These are phyloP conservation scores for Zosterops hypoxanthus DNA, from an alignment of 2,113 vertebrate species.

Conservation along the genomic window DNA sequence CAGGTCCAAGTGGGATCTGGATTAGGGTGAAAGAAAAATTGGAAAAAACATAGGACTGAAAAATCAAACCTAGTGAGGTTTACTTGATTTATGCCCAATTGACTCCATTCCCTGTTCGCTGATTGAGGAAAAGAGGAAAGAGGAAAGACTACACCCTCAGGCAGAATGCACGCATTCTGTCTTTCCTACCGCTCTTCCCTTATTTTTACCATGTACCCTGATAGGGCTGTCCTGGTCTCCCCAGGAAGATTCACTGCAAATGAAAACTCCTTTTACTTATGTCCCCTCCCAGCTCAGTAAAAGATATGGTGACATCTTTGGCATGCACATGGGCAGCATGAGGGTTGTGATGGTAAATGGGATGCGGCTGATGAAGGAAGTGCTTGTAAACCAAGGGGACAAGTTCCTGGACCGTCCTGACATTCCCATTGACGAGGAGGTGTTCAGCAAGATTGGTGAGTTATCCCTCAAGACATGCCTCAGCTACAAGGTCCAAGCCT, in stretches of 20 bases:
- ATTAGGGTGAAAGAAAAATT: not conserved
- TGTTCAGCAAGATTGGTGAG: not conserved
- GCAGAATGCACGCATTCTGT: no score
- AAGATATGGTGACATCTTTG: conserved; percentile 79
- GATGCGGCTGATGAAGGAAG: conserved; percentile 80
- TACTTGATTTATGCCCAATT: not conserved
- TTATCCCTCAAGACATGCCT: not conserved
- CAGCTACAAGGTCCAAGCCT: not conserved
- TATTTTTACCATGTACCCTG: accelerated
- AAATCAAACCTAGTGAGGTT: not conserved
- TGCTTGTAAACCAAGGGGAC: conserved; percentile 77
- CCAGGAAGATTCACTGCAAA: not conserved
- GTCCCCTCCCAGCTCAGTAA: conserved; percentile 62
- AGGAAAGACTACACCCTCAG: no score
- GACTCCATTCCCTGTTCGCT: not conserved
- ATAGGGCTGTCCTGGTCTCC: not conserved
- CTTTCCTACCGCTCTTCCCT: not conserved
- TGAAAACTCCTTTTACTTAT: not conserved
- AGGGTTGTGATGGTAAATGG: conserved; percentile 72
- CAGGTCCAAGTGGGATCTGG: accelerated
- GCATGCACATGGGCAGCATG: conserved; percentile 40
- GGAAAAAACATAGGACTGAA: not conserved
- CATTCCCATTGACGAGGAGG: not conserved
- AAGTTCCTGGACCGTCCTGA: conserved; percentile 76
- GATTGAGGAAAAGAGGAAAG: not conserved